Percentiles rank a stretch among this genome's conserved stretches.
Evolutionary conservation across 2,888 invertebrate genomes (phyloP).

Genomic region (Ophion obscuratus): DNA sequence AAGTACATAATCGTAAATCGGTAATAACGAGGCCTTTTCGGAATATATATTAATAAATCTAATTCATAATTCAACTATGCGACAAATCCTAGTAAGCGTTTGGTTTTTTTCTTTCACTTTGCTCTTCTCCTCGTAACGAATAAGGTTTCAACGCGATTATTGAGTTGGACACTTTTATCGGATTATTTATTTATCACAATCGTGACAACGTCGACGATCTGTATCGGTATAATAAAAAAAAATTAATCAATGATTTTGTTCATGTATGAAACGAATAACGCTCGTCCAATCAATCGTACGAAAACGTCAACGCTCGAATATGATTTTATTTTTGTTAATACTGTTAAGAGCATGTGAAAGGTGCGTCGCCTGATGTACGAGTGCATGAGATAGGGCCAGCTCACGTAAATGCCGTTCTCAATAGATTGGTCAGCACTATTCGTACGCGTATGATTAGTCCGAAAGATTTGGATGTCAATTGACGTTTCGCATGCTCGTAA

Average conservation of each 20-base stretch:
- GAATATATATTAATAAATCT: slow-evolving; percentile 69
- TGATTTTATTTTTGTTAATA: not conserved
- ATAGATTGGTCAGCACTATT: not conserved
- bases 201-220: slow-evolving; percentile 30
- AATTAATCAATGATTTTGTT: slow-evolving; percentile 27
- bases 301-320: slow-evolving; percentile 17
- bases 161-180: slow-evolving; percentile 16
- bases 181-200: slow-evolving; percentile 30
- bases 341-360: slow-evolving; percentile 1
- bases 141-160: slow-evolving; percentile 45
- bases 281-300: slow-evolving; percentile 38
- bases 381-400: not conserved
- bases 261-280: slow-evolving; percentile 7
- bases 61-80: slow-evolving; percentile 70
- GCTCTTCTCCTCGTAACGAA: slow-evolving; percentile 17
- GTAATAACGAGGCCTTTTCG: slow-evolving; percentile 69
- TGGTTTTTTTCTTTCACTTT: slow-evolving; percentile 50
- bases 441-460: not conserved
- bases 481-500: slow-evolving; percentile 3
- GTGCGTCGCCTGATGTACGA: not conserved
- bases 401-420: not conserved
- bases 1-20: slow-evolving; percentile 73
- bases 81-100: slow-evolving; percentile 72
- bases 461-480: not conserved
- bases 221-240: slow-evolving; percentile 24